Percentiles rank a stretch among this genome's conserved stretches.
Conservation (phyloP, 1,140 invertebrate genomes). For the Phortica variegata region DNA sequence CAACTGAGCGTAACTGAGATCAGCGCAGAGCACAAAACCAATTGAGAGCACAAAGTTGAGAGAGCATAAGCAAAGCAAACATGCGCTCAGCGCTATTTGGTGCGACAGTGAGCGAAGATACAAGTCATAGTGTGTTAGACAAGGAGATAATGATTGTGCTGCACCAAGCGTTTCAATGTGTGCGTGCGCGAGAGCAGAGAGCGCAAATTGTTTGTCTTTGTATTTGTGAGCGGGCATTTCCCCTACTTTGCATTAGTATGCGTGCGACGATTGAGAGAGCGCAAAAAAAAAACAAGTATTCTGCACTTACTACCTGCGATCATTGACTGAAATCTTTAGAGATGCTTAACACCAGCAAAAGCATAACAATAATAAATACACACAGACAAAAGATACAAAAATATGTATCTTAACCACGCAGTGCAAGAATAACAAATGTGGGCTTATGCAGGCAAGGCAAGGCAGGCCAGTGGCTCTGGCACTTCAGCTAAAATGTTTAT, state of each 20-base stretch:
- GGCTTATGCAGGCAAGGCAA: slow-evolving; percentile 24
- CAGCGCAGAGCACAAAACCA: no score
- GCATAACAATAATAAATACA: no score
- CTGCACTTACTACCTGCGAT: no score
- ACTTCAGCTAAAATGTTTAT: slow-evolving; percentile 3
- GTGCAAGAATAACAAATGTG: slow-evolving; percentile 18
- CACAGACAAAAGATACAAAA: no score
- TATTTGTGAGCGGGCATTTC: slow-evolving; percentile 23
- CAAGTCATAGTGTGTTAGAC: neutral
- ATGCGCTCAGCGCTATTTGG: slow-evolving; percentile 22
- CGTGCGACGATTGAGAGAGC: slow-evolving; percentile 12
- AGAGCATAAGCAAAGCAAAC: slow-evolving; percentile 17
- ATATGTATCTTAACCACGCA: no score
- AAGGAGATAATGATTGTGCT: neutral
- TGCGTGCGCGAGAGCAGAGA: slow-evolving; percentile 1
- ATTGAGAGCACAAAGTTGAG: neutral
- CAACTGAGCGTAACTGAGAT: no score
- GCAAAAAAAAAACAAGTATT: neutral
- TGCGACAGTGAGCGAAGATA: slow-evolving; percentile 24
- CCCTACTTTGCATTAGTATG: slow-evolving; percentile 8
- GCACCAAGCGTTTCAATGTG: no score
- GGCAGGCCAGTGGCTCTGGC: slow-evolving; percentile 25
- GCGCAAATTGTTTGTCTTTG: slow-evolving; percentile 9
- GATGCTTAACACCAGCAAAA: no score
- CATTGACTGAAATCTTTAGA: no score